These are phyloP conservation scores for Ochropleura leucogaster DNA, from an alignment of 2,888 invertebrate genomes.

Conservation along the genomic window DNA sequence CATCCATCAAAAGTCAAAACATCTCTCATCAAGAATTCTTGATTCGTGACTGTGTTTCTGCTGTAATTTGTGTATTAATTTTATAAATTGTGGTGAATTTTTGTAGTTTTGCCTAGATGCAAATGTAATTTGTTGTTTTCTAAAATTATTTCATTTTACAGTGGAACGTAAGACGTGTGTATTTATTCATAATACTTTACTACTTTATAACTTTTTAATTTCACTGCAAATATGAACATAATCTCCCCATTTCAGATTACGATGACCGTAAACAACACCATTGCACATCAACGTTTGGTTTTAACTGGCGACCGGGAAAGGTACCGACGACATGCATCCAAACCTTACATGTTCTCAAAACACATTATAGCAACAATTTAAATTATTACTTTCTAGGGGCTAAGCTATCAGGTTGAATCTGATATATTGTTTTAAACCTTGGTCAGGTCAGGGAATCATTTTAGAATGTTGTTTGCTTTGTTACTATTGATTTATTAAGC, in stretches of 20 bases:
- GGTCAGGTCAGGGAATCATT: background rate
- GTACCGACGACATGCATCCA: constrained; percentile 63
- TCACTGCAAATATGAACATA: background rate
- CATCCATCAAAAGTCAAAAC: too few relatives aligned
- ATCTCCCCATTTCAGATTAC: constrained; percentile 52
- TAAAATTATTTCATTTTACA: background rate
- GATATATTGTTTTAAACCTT: background rate
- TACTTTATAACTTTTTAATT: background rate
- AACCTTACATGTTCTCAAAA: background rate
- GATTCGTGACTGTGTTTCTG: too few relatives aligned
- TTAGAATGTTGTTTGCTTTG: background rate
- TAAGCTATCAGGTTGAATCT: background rate
- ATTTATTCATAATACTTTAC: background rate
- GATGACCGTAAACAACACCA: constrained; percentile 89
- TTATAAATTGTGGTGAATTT: constrained; percentile 1
- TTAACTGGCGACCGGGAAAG: constrained; percentile 89
- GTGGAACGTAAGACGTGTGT: constrained; percentile 11
- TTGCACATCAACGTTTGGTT: constrained; percentile 87
- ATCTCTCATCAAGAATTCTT: too few relatives aligned
- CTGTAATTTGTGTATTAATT: too few relatives aligned
- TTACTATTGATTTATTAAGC: background rate
- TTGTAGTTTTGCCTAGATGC: background rate
- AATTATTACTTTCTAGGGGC: background rate
- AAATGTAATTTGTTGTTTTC: background rate
- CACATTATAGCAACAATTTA: background rate